Conservation (phyloP, 2,888 invertebrate genomes). For the Orgyia antiqua region DNA sequence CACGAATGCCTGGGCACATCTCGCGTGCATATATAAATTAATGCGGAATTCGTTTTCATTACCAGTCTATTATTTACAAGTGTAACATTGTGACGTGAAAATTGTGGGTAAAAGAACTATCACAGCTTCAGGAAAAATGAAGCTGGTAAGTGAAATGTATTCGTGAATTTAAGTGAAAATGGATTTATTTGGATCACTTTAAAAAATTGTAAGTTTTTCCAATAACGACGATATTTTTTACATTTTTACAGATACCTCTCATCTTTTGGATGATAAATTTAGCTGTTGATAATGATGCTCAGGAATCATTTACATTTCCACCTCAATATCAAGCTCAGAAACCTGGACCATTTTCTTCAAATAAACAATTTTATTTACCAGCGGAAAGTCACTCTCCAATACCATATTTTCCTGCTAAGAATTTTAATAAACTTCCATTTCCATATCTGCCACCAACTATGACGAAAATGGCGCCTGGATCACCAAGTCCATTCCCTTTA, state of each 20-base stretch:
- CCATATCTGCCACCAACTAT: conserved; percentile 55
- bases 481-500: conserved; percentile 49
- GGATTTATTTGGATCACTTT: conserved; percentile 29
- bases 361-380: conserved; percentile 57
- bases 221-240: conserved; percentile 1
- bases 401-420: conserved; percentile 55
- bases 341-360: conserved; percentile 43
- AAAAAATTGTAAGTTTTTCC: conserved; percentile 34
- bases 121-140: conserved; percentile 64
- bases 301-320: conserved; percentile 54
- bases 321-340: conserved; percentile 50
- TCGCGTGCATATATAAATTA: conserved; percentile 75
- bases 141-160: conserved; percentile 67
- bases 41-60: conserved; percentile 77
- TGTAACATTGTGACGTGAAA: conserved; percentile 62
- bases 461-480: conserved; percentile 49
- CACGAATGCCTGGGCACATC: conserved; percentile 70
- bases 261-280: conserved; percentile 40
- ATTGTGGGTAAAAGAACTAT: conserved; percentile 36
- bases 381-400: conserved; percentile 56
- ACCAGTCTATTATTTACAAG: conserved; percentile 65
- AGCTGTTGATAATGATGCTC: conserved; percentile 35
- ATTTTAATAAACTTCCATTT: conserved; percentile 49
- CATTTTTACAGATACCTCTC: conserved; percentile 55
- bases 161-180: conserved; percentile 28